phyloP scores from a whole-genome alignment of 2,797 vertebrate genomes.

The Tiaroga cobitis region DNA sequence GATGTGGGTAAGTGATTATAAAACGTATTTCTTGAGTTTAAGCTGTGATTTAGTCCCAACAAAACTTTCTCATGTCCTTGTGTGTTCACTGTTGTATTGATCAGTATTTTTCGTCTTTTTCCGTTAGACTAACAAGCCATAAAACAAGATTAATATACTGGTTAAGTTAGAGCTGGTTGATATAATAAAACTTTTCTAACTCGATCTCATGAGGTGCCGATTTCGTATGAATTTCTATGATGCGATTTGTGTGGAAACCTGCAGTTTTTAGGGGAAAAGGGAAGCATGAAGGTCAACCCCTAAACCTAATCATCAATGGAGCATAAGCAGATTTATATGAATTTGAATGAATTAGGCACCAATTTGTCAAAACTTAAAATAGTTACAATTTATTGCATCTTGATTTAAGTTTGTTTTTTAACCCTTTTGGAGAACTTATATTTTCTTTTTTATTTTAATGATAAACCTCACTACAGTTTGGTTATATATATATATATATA shows the following conservation, averaged over 20 bases:
- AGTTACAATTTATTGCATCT: too few relatives aligned
- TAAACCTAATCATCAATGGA: too few relatives aligned
- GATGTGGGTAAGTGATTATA: conserved; percentile 78
- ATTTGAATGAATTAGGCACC: not conserved
- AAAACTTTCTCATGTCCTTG: not conserved
- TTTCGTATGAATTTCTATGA: not conserved
- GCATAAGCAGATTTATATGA: too few relatives aligned
- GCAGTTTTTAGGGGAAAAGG: not conserved
- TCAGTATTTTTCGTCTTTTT: not conserved
- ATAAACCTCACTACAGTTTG: too few relatives aligned
- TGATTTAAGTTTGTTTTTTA: too few relatives aligned
- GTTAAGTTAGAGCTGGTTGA: not conserved
- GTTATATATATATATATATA: too few relatives aligned
- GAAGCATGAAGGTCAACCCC: not conserved
- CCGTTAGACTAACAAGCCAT: not conserved
- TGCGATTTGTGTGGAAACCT: not conserved
- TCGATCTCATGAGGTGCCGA: not conserved
- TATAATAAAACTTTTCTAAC: not conserved
- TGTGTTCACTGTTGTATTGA: not conserved
- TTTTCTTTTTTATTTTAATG: too few relatives aligned
- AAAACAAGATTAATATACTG: not conserved
- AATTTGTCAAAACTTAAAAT: too few relatives aligned
- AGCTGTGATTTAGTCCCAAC: not conserved
- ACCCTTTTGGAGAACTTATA: too few relatives aligned
- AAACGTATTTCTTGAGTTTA: not conserved